Conservation (phyloP, 2,113 vertebrate genomes). For the Tenrec ecaudatus region DNA sequence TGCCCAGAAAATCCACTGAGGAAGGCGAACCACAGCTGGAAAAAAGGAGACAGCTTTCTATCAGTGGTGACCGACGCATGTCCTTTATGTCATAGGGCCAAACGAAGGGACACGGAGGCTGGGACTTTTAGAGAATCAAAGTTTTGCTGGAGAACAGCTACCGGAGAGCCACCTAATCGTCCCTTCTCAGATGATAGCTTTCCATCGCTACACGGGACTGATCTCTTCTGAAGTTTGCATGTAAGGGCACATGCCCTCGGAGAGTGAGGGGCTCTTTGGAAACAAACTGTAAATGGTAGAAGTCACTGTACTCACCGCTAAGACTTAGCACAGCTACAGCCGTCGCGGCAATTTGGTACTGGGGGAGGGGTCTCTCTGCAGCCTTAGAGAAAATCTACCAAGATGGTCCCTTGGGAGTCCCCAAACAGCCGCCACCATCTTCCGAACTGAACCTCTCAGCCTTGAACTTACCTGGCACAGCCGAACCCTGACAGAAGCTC, state of each 20-base stretch:
- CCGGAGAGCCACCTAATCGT: neutral
- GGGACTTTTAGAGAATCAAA: neutral
- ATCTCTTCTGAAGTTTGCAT: neutral
- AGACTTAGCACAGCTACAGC: too few species aligned
- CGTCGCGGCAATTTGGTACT: too few species aligned
- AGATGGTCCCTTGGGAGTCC: too few species aligned
- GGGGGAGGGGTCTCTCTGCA: too few species aligned
- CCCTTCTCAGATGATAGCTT: neutral
- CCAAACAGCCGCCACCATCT: too few species aligned
- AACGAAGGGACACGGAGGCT: neutral
- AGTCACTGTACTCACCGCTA: too few species aligned
- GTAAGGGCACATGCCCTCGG: neutral
- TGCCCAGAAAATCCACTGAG: conserved; percentile 98
- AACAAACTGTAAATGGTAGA: too few species aligned
- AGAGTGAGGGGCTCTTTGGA: too few species aligned
- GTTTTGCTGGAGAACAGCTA: neutral
- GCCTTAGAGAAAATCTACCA: too few species aligned
- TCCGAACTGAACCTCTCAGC: too few species aligned
- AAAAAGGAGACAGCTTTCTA: conserved; percentile 78
- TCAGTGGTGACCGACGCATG: conserved; percentile 30
- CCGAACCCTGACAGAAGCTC: too few species aligned
- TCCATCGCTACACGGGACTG: neutral
- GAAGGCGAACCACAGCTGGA: conserved; percentile 97
- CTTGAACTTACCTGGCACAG: too few species aligned
- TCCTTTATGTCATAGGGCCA: neutral